Percentiles rank a stretch among this genome's conserved stretches.
Evolutionary conservation across 2,888 invertebrate genomes (phyloP).

Genomic region (Troides oblongomaculatus): DNA sequence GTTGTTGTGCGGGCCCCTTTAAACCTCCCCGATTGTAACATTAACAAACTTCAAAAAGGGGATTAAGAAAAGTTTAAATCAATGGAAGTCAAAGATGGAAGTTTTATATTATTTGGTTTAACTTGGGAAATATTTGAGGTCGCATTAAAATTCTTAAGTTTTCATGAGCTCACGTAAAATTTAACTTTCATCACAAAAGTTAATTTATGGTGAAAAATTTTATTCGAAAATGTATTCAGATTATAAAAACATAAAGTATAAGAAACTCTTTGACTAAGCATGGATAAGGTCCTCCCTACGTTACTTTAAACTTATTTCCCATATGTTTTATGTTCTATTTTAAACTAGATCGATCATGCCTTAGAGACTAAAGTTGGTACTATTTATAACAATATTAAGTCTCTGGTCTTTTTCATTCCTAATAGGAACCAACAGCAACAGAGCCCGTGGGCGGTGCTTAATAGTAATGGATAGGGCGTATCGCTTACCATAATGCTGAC

Average conservation of each 20-base stretch:
- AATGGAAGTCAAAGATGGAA: constrained; percentile 18
- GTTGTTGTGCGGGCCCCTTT: no score
- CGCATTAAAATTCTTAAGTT: constrained; percentile 3
- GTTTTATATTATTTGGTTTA: constrained; percentile 11
- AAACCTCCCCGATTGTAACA: not conserved
- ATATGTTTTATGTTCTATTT: no score
- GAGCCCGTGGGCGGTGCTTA: not conserved
- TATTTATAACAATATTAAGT: no score
- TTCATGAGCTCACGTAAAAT: not conserved
- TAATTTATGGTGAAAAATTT: not conserved
- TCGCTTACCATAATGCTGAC: no score
- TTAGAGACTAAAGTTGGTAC: no score
- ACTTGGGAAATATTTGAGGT: constrained; percentile 7
- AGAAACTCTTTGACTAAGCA: not conserved
- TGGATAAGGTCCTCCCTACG: no score
- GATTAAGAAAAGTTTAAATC: constrained; percentile 21
- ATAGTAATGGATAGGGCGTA: constrained; percentile 2
- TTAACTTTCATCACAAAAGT: not conserved
- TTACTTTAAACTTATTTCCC: no score
- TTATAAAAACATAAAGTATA: not conserved
- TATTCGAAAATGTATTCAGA: not conserved
- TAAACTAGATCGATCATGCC: no score
- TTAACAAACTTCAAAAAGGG: constrained; percentile 14
- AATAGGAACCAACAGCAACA: not conserved
- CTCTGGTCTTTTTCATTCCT: not conserved